Conservation (phyloP, 2,113 vertebrate species). For the Martes martes region DNA sequence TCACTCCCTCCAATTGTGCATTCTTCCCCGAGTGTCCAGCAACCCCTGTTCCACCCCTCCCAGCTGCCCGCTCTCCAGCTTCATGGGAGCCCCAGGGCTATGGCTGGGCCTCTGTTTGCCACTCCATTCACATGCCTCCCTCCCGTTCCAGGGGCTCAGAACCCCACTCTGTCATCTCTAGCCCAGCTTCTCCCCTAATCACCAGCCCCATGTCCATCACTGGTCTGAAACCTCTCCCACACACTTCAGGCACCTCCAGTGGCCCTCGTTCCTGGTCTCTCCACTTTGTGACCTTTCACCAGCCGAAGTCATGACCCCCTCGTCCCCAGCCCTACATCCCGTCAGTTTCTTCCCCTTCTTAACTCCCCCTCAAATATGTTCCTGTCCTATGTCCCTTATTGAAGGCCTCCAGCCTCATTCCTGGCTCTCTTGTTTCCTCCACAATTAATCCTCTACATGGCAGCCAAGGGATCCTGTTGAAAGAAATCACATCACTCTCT, state of each 20-base stretch:
- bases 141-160: neutral
- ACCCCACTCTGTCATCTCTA: neutral
- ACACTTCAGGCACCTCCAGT: neutral
- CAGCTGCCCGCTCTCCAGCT: neutral
- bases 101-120: neutral
- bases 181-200: neutral
- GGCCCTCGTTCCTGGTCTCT: neutral
- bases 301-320: neutral
- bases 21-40: constrained; percentile 5
- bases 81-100: neutral
- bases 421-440: neutral
- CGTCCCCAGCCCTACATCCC: neutral
- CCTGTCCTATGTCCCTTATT: neutral
- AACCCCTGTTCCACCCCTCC: neutral
- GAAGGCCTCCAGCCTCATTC: neutral
- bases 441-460: neutral
- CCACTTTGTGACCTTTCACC: neutral
- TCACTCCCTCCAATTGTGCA: neutral
- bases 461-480: neutral
- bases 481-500: neutral
- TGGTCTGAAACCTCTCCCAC: neutral
- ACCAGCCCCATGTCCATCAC: neutral
- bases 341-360: neutral
- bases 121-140: neutral
- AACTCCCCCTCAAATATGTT: neutral